These are phyloP conservation scores for Amia ocellicauda DNA, from an alignment of 2,113 vertebrate species.

Conservation along the genomic window DNA sequence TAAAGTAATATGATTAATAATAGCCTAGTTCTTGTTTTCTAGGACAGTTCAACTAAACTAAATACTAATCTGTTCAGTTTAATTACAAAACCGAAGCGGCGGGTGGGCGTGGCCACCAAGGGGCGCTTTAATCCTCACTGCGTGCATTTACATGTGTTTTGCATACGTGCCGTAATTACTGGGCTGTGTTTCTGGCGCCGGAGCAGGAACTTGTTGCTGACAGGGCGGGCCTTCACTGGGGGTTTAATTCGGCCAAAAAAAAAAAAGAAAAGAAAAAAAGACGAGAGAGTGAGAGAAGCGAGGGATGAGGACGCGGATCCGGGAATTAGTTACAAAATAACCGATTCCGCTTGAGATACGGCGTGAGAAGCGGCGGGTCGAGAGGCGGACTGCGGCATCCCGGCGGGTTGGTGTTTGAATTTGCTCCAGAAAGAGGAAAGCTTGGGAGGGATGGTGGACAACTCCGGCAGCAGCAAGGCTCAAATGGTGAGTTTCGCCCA, in stretches of 20 bases:
- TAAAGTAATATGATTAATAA: too few relatives aligned
- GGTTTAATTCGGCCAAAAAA: slow-evolving; percentile 53
- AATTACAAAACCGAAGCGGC: too few relatives aligned
- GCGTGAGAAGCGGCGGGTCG: slow-evolving; percentile 21
- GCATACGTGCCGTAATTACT: slow-evolving; percentile 32
- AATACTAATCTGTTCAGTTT: too few relatives aligned
- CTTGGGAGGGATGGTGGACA: slow-evolving; percentile 65
- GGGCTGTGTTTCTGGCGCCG: slow-evolving; percentile 13
- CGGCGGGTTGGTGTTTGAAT: slow-evolving; percentile 44
- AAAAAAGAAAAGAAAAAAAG: too few relatives aligned
- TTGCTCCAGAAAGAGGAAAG: slow-evolving; percentile 42
- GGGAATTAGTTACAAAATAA: slow-evolving; percentile 30
- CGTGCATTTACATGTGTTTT: slow-evolving; percentile 8
- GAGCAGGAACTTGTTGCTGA: slow-evolving; percentile 50
- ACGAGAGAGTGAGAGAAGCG: slow-evolving; percentile 60
- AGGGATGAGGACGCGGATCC: slow-evolving; percentile 50
- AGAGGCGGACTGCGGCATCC: slow-evolving; percentile 15
- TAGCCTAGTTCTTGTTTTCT: too few relatives aligned
- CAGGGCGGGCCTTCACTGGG: slow-evolving; percentile 59
- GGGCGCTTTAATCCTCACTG: too few relatives aligned
- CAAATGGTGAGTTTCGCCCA: slow-evolving; percentile 69
- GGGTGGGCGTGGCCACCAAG: too few relatives aligned
- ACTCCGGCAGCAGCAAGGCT: slow-evolving; percentile 61
- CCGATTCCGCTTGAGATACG: slow-evolving; percentile 24
- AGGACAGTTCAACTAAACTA: too few relatives aligned